Evolutionary conservation across 1,140 invertebrate genomes (phyloP), one percentile per base, ranked within the genome.

Genomic region (Bacillus rossius): DNA sequence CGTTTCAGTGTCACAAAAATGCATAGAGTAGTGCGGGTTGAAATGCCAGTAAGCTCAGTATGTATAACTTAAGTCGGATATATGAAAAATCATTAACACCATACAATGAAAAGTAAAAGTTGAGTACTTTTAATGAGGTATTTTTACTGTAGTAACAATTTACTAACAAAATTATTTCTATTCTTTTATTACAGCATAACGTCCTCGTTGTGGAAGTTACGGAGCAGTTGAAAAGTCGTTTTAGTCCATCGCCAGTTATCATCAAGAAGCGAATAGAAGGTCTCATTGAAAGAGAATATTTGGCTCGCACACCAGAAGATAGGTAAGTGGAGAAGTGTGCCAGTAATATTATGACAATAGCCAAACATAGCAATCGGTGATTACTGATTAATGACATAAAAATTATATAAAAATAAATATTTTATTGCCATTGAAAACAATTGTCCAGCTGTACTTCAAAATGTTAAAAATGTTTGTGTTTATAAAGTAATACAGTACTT

Each of bases 191-290:
- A 2, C 73, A 92, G 84, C 92, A 96, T 75, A 97, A 96, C 73
- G 84, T 95, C 67, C 81, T 99, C 52, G 93, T 99, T 47, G 87
- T 95, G 25, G 97, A 99, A 83, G 95, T 98, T 45, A 99, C 96
- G 37, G 93, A 98, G 75, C 96, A 99, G 79, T 77, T 99, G 60
- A 93, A 93, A 75, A 89, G 87, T 65, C 84, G 97, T 69, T 99
- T 99, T 82, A 82, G 98, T 76, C 97, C 97, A 62, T 96, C 93
- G 68, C 96, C 96, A 38, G 90, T 95, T 65, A 89, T 98, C 61
- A 99, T 99, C 72, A 99, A 99, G 80, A 99, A 99, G 74, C 85
- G 97, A 71, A 99, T 99, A 71, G 97, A 99, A 82, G 94, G 94
- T 50, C 85, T 99, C 64, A 99, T 99, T 73, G 97, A 99, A 80